Base-by-base conservation (phyloP, 2,888 invertebrate genomes). In the Pogonocherus hispidulus region DNA sequence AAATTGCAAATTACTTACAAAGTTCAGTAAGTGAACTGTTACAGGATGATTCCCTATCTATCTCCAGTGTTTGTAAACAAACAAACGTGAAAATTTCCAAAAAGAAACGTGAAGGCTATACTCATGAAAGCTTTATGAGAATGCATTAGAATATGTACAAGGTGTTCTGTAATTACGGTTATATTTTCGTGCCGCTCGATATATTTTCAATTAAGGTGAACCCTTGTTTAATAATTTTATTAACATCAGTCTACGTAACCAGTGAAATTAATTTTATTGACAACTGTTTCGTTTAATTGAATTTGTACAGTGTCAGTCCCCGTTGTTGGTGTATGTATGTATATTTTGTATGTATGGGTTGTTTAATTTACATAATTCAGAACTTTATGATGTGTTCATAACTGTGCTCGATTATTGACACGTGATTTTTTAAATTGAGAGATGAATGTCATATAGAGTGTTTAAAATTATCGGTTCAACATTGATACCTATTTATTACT, bases 281-380 rank as follows among this genome's bases (percentile, higher is more conserved):
- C 59, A 59, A 59, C 47, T 32, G 59, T 59, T 47, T 47, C 16
- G 47, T 27, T 59, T 47, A 59, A 59, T 59, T 59, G 59, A 59
- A 59, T 59, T 59, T 59, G 47, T 22, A 23, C 59, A 46, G 47
- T 47, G 59, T 32, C 47, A 59, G 32, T 47, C 59, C 57, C 18
- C 41, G 47, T 59, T 59, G 59, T 32, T 44, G 22, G 16, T 57
- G 1, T 47, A 46, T 23, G n/a, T 44, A 47, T 59, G 59, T 59
- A 32, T 35, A 47, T 20, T 59, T 27, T 27, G 11, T 23, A 32
- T 32, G 18, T 9, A 47, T 19, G 32, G 23, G 18, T 18, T 47
- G 35, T 59, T 59, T 27, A 47, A 59, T 59, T 59, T 35, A 47
- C 47, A 32, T 27, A 59, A 27, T 47, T 23, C 23, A 18, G 8